Evolutionary conservation across 2,888 invertebrate genomes (phyloP).

Genomic region (Aphodius sticticus): DNA sequence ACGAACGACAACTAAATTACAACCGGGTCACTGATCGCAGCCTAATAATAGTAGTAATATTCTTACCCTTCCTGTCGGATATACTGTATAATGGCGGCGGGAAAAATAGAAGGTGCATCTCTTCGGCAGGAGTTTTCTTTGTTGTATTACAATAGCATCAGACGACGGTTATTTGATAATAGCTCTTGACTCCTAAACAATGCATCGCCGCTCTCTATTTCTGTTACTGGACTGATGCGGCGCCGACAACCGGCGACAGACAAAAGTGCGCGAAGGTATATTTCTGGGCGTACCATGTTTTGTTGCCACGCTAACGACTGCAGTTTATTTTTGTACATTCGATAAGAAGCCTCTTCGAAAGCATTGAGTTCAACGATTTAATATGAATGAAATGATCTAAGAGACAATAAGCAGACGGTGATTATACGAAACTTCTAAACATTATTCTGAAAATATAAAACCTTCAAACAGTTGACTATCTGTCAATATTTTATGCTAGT

Average conservation of each 20-base stretch:
- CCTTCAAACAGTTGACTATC: too few species aligned
- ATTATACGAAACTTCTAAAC: too few species aligned
- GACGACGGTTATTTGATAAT: conserved; percentile 22
- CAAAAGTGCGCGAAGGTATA: not conserved
- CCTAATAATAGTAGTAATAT: not conserved
- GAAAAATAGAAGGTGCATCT: not conserved
- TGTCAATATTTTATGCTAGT: too few species aligned
- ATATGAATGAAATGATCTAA: not conserved
- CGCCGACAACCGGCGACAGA: not conserved
- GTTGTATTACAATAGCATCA: not conserved
- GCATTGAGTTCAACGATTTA: not conserved
- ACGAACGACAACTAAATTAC: not conserved
- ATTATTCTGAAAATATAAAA: too few species aligned
- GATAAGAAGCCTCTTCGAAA: not conserved
- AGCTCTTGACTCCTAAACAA: conserved; percentile 26
- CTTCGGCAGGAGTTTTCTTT: not conserved
- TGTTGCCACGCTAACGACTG: not conserved
- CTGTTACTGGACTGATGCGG: conserved; percentile 8
- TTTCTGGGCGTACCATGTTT: not conserved
- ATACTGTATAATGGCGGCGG: not conserved
- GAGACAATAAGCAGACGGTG: not conserved
- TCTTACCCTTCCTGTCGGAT: not conserved
- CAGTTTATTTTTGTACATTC: not conserved
- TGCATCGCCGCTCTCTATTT: conserved; percentile 20
- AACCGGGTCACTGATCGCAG: not conserved